These are phyloP conservation scores for Hippasteria phrygiana DNA, from an alignment of 53 echinoderm and acorn worm species.

Conservation along the genomic window DNA sequence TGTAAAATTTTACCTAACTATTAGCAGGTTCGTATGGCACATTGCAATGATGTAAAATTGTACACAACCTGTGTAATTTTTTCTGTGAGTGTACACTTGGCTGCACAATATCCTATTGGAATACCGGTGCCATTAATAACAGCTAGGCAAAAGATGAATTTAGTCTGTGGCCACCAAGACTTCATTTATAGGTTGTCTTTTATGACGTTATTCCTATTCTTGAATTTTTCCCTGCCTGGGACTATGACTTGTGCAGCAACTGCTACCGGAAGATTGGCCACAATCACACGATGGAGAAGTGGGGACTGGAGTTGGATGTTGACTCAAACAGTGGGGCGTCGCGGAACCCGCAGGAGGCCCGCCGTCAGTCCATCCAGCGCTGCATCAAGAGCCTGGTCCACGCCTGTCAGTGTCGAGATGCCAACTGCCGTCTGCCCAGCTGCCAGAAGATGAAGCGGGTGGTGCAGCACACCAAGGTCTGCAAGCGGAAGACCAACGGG, in stretches of 20 bases:
- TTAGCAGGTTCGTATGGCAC: no score
- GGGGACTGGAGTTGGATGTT: constrained; percentile 97
- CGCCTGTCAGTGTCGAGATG: constrained; percentile 99
- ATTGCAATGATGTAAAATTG: no score
- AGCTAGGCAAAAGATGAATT: background rate
- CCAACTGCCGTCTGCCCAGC: constrained; percentile 97
- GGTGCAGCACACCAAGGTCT: constrained; percentile 95
- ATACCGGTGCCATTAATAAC: background rate
- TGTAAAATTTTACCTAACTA: no score
- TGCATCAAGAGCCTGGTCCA: constrained; percentile 99
- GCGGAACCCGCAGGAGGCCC: constrained; percentile 97
- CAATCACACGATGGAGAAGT: constrained; percentile 99
- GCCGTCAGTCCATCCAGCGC: constrained; percentile 95
- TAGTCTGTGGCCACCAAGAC: background rate
- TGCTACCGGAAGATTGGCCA: constrained; percentile 94
- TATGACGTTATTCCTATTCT: background rate
- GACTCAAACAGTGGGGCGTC: constrained; percentile 78
- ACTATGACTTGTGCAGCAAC: constrained; percentile 92
- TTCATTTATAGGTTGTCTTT: background rate
- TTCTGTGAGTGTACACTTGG: no score
- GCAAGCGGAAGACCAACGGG: constrained; percentile 99
- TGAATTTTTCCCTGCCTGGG: constrained; percentile 68
- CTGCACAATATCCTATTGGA: no score
- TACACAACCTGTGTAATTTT: no score
- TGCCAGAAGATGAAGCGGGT: constrained; percentile 99